Percentiles rank a stretch among this genome's conserved stretches.
phyloP scores from a whole-genome alignment of 1,140 invertebrate species.

The Brachystomella parvula region DNA sequence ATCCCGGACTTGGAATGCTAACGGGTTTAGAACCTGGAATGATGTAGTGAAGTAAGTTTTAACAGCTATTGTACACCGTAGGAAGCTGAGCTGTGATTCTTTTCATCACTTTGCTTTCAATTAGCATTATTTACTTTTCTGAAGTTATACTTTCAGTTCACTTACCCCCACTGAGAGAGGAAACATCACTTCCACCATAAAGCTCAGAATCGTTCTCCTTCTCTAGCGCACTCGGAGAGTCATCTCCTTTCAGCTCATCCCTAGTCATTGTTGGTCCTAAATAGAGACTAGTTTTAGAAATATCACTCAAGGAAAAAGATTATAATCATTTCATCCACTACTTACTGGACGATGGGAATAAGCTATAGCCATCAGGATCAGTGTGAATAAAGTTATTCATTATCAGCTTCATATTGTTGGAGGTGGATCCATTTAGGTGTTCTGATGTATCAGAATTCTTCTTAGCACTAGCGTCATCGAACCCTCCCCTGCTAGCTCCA shows the following conservation, averaged over 20 bases:
- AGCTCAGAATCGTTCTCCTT: conserved; percentile 30
- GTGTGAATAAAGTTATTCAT: conserved; percentile 19
- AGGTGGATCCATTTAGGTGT: not conserved
- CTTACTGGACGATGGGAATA: conserved; percentile 31
- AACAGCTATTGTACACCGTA: not conserved
- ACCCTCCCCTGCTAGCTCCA: conserved; percentile 20
- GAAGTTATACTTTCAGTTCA: not conserved
- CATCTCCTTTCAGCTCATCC: conserved; percentile 29
- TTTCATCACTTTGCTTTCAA: too few species aligned
- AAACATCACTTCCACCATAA: conserved; percentile 21
- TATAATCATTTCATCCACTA: not conserved
- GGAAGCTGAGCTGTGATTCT: too few species aligned
- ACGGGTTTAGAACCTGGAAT: conserved; percentile 33
- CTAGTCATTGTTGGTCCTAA: conserved; percentile 16
- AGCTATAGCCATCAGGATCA: conserved; percentile 22
- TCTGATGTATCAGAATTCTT: conserved; percentile 1
- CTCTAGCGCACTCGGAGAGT: conserved; percentile 34
- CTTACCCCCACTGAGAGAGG: conserved; percentile 11
- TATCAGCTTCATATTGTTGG: conserved; percentile 6
- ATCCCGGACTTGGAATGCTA: conserved; percentile 31
- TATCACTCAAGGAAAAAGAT: not conserved
- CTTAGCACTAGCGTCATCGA: conserved; percentile 25
- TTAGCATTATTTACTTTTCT: too few species aligned
- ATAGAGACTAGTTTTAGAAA: conserved; percentile 1
- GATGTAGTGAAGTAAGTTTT: not conserved